Base-by-base conservation (phyloP, 2,113 vertebrate genomes). In the Protobothrops flavoviridis region DNA sequence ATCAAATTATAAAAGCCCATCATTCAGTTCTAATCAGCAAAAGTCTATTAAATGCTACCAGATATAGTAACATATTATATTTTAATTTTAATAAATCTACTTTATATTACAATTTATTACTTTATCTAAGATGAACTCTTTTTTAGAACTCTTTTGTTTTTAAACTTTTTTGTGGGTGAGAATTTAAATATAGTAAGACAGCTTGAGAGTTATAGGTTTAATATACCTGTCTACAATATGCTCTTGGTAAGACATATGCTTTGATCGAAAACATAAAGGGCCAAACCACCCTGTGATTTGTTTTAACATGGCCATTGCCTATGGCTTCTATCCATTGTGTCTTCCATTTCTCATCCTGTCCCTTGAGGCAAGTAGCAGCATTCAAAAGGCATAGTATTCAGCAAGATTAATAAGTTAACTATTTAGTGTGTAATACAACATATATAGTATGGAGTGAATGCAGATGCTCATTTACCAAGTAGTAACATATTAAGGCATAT, bases 181-280 rank as follows among this genome's bases (percentile, higher is more conserved):
- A 95, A 97, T 98, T 98, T 98, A 98, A 98, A 98, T 97, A 81
- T 43, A 97, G 95, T 97, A 97, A 94, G 96, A 97, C 89, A 92
- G 92, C 29, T 87, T 95, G 95, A 94, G 94, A 92, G 94, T 93
- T 96, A 94, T 23, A 86, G 45, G 55, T 61, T 85, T 43, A 29
- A 85, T 59, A 87, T 3, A 48, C 5, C 5, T 52, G 45, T n/a
- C 56, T 50, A 26, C 85, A 87, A 45, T 64, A 11, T 20, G 33
- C 7, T 39, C 3, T 92, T 92, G 45, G 2, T 52, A 87, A n/a
- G 50, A 23, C 29, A 69, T 17, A 64, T 87, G 85, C 10, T 74
- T 21, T 55, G 87, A 55, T 86, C 23, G 13, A 69, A 85, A 90
- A 52, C 55, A 53, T 50, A n/a, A 7, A n/a, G 24, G 10, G 43